Conservation (phyloP, 2,888 invertebrate genomes). For the Lycophotia porphyrea region DNA sequence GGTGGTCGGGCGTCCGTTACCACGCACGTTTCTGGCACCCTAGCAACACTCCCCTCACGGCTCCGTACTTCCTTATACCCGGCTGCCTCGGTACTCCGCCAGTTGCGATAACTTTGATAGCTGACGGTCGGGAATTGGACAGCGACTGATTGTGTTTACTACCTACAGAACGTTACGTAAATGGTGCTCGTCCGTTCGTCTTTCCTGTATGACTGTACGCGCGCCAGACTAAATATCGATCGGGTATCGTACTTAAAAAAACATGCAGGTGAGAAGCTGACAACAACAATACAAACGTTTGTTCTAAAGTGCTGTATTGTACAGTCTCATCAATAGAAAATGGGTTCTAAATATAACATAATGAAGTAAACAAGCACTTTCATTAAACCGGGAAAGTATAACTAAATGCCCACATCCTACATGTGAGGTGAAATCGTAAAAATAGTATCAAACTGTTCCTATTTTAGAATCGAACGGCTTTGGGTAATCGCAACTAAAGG, state of each 20-base stretch:
- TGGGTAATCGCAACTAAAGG: constrained; percentile 42
- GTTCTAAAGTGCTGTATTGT: not conserved
- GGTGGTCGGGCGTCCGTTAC: constrained; percentile 54
- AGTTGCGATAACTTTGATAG: constrained; percentile 65
- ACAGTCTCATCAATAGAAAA: not conserved
- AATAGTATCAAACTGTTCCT: constrained; percentile 29
- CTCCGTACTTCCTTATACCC: constrained; percentile 54
- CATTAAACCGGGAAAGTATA: constrained; percentile 5
- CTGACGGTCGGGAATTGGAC: constrained; percentile 64
- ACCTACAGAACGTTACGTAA: constrained; percentile 59
- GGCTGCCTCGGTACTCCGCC: constrained; percentile 32
- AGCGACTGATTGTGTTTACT: constrained; percentile 65
- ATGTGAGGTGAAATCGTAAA: constrained; percentile 11
- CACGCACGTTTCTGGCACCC: constrained; percentile 65
- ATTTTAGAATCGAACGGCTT: constrained; percentile 31
- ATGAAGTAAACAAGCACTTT: constrained; percentile 21
- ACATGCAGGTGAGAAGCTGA: constrained; percentile 22
- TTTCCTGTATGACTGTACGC: constrained; percentile 38
- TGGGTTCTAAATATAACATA: not conserved
- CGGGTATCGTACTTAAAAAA: constrained; percentile 39
- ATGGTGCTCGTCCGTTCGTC: constrained; percentile 44
- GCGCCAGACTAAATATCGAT: constrained; percentile 48
- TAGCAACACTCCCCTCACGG: constrained; percentile 57
- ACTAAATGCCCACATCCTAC: constrained; percentile 12
- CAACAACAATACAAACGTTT: not conserved